phyloP scores from a whole-genome alignment of 2,113 vertebrate genomes.

The Cochlearius cochlearius region DNA sequence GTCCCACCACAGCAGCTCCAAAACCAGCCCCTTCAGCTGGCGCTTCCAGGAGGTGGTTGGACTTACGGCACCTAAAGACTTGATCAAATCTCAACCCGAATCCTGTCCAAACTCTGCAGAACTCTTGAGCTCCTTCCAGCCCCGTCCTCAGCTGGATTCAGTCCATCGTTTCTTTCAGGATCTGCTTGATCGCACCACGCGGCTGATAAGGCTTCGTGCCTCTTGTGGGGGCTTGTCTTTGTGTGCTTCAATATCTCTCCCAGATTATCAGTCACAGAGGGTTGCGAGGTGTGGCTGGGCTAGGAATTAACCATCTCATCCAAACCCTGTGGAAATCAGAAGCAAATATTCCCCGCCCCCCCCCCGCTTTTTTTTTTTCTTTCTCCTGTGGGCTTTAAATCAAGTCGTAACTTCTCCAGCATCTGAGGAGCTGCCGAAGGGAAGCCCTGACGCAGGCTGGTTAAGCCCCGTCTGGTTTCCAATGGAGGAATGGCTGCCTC shows the following conservation, averaged over 20 bases:
- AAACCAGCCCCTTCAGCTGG: not conserved
- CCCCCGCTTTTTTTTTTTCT: not conserved
- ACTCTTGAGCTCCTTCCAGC: constrained; percentile 30
- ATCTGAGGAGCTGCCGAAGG: not conserved
- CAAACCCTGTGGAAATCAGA: not conserved
- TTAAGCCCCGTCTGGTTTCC: not conserved
- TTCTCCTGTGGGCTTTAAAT: not conserved
- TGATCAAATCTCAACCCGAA: not conserved
- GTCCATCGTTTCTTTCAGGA: not conserved
- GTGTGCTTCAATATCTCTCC: not conserved
- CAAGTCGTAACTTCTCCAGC: not conserved
- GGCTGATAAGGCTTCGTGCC: not conserved
- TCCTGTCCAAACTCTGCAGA: not conserved
- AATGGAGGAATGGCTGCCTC: not conserved
- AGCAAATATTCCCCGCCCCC: not conserved
- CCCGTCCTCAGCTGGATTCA: not conserved
- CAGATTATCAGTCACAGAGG: not conserved
- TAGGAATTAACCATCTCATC: constrained; percentile 21
- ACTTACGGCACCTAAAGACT: not conserved
- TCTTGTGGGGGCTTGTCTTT: constrained; percentile 42
- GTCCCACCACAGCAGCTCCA: not conserved
- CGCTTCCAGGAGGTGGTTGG: not conserved
- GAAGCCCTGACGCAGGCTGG: not conserved
- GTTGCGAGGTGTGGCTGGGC: not conserved
- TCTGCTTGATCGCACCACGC: not conserved